A percentile compares a stretch with the other conserved stretches of the same genome.
These are phyloP conservation scores for Salvator merianae DNA, from an alignment of 2,113 vertebrate genomes.

Conservation along the genomic window DNA sequence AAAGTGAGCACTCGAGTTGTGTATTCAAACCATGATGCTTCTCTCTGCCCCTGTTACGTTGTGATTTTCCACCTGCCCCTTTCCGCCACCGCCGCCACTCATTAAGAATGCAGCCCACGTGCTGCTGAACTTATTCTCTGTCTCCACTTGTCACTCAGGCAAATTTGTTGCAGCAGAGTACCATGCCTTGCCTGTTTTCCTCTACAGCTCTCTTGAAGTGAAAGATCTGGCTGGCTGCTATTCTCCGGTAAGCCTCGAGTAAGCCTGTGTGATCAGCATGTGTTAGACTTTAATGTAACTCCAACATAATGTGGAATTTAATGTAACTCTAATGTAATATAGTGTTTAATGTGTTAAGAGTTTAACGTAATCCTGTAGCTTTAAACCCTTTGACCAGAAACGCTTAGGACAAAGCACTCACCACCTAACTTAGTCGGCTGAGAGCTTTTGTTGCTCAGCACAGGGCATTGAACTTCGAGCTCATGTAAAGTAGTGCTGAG, in stretches of 20 bases:
- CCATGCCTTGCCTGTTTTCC: constrained; percentile 75
- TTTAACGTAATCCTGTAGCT: neutral
- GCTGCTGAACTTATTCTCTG: constrained; percentile 47
- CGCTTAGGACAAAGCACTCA: rapidly evolving
- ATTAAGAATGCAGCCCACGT: constrained; percentile 71
- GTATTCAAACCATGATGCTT: constrained; percentile 79
- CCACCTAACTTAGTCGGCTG: neutral
- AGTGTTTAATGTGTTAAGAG: neutral
- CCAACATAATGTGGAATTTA: no score
- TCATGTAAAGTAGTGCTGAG: rapidly evolving
- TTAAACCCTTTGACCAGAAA: neutral
- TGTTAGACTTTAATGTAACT: neutral
- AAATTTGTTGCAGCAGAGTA: constrained; percentile 68
- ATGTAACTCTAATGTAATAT: no score
- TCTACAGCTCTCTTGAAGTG: constrained; percentile 75
- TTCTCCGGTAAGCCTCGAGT: constrained; percentile 82
- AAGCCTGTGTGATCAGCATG: constrained; percentile 54
- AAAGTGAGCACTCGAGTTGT: constrained; percentile 25
- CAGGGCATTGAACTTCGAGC: neutral
- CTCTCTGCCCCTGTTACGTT: constrained; percentile 83
- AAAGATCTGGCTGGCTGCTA: constrained; percentile 82
- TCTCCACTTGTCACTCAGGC: constrained; percentile 43
- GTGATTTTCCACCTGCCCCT: constrained; percentile 82
- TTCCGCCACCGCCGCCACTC: constrained; percentile 39
- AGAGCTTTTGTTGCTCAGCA: neutral